Base-by-base conservation (phyloP, 2,797 vertebrate species). In the Channallabes apus region DNA sequence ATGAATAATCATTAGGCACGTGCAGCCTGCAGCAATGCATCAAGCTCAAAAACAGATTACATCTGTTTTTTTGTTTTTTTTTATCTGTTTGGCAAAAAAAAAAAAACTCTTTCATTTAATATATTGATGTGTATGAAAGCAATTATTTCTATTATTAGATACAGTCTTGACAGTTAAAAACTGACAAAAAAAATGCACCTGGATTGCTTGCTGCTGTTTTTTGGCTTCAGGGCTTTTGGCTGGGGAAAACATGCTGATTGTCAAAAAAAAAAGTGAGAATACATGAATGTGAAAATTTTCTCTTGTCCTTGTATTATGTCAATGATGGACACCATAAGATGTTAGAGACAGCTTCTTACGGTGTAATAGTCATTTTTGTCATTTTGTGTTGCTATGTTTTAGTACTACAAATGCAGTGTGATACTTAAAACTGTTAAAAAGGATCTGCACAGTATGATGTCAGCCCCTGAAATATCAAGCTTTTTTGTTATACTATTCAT, bases 131-230 rank as follows among this genome's bases (percentile, higher is more conserved):
- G 65, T 82, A 86, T 67, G 46, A 82, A 82, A 82, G 71, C 46
- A n/a, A 82, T 68, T 61, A 77, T 32, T 68, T 86, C 80, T 77
- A 82, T 82, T 68, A 32, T 86, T 82, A 76, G 80, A 85, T 17
- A 38, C 59, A 76, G 46, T 20, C 59, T 54, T 81, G 67, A 22
- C 35, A 35, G 41, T 38, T 64, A 67, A 56, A 61, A 61, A 59
- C 58, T 35, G 56, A 73, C 5, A 54, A 75, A n/a, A 76, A 46
- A 79, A 79, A 79, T 29, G 68, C 68, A 81, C 78, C 78, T 80
- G 75, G 24, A n/a, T 46, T 76, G 18, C 38, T 64, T 18, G 77
- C 79, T 64, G 41, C 35, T 71, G 76, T 80, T 46, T 24, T 41
- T 38, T 35, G 51, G 32, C 68, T 81, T 73, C 29, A 56, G 59